These are phyloP conservation scores for Geodia barretti DNA, from an alignment of 37 sponge, comb jelly and placozoan genomes.

Conservation along the genomic window DNA sequence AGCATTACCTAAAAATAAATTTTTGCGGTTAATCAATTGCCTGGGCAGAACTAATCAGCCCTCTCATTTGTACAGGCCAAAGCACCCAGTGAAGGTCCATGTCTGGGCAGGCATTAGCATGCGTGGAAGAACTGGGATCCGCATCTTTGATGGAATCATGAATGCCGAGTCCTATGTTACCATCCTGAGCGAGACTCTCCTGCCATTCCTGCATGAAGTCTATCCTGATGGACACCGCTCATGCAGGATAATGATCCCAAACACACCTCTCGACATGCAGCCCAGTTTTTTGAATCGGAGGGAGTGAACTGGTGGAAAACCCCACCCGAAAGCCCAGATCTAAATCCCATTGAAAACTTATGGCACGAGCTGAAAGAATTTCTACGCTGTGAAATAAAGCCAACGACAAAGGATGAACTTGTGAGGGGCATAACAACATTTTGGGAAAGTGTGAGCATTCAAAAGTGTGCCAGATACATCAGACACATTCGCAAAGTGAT, in stretches of 20 bases:
- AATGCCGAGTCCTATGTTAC: slow-evolving; percentile 28
- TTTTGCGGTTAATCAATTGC: no score
- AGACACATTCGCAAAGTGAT: slow-evolving; percentile 32
- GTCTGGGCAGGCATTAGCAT: slow-evolving; percentile 50
- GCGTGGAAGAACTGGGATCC: slow-evolving; percentile 26
- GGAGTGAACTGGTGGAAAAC: slow-evolving; percentile 36
- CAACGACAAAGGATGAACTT: slow-evolving; percentile 26
- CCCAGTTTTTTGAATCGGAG: slow-evolving; percentile 9
- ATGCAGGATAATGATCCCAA: slow-evolving; percentile 46
- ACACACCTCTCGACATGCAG: slow-evolving; percentile 30
- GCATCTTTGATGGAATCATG: slow-evolving; percentile 49
- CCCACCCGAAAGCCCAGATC: slow-evolving; percentile 33
- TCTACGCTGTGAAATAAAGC: slow-evolving; percentile 22
- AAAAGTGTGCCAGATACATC: slow-evolving; percentile 30
- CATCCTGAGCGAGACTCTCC: slow-evolving; percentile 3
- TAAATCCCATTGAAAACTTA: slow-evolving; percentile 45
- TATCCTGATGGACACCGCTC: slow-evolving; percentile 24
- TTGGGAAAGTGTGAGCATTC: slow-evolving; percentile 6
- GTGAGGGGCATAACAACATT: slow-evolving; percentile 15
- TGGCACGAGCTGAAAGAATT: slow-evolving; percentile 42
- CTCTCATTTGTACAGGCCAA: no score
- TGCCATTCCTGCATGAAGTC: slow-evolving; percentile 13
- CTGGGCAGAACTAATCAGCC: no score
- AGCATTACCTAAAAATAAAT: no score
- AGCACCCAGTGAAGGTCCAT: slow-evolving; percentile 44